These are phyloP conservation scores for Heliangelus exortis DNA, from an alignment of 2,797 vertebrate genomes.

Conservation along the genomic window DNA sequence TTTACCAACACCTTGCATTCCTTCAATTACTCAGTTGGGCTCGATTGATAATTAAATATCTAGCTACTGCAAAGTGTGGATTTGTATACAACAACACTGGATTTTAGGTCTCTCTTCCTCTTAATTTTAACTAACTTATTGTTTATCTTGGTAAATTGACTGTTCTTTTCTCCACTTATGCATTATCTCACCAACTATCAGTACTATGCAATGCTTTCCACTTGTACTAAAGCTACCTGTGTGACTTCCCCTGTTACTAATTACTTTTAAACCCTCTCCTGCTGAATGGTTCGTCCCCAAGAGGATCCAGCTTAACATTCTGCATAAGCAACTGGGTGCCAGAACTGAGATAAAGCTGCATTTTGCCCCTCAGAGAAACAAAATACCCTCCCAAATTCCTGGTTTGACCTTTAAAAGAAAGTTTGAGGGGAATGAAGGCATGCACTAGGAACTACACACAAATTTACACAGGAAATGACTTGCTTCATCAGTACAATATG, in stretches of 20 bases:
- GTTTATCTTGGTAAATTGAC: constrained; percentile 64
- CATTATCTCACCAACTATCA: constrained; percentile 6
- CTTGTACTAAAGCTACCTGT: not conserved
- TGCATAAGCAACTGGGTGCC: not conserved
- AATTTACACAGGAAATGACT: not conserved
- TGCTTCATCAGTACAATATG: constrained; percentile 15
- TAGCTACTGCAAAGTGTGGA: not conserved
- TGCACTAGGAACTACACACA: not conserved
- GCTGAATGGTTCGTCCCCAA: constrained; percentile 13
- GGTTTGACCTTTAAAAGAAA: constrained; percentile 36
- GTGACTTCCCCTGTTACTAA: constrained; percentile 13
- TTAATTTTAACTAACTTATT: constrained; percentile 43
- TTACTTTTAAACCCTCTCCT: constrained; percentile 47
- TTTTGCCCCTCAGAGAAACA: not conserved
- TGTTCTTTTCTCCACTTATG: not conserved
- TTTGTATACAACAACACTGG: constrained; percentile 4
- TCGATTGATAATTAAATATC: constrained; percentile 27
- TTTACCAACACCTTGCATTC: not conserved
- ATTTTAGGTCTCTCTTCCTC: constrained; percentile 52
- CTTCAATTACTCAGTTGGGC: not conserved
- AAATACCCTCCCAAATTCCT: not conserved
- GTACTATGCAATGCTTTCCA: not conserved
- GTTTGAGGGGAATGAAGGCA: constrained; percentile 25
- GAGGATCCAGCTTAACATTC: not conserved
- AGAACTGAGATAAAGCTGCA: constrained; percentile 4